A percentile compares a stretch with the other conserved stretches of the same genome.
phyloP scores from a whole-genome alignment of 2,113 vertebrate genomes.

The Microcebus murinus region DNA sequence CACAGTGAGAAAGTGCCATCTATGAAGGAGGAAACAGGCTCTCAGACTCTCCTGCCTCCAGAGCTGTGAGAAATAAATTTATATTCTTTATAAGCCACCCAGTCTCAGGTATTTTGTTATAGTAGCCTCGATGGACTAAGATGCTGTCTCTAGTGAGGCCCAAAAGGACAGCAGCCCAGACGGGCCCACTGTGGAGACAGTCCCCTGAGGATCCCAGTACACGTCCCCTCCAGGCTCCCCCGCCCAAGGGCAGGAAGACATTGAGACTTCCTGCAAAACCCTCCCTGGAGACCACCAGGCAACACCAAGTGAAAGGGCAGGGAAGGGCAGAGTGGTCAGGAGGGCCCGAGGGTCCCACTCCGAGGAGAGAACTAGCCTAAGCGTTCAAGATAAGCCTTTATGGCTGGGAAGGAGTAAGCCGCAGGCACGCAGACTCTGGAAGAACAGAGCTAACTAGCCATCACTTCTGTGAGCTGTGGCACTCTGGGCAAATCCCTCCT shows the following conservation, averaged over 20 bases:
- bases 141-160: neutral
- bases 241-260: neutral
- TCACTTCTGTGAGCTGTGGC: neutral
- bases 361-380: neutral
- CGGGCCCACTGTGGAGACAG: neutral
- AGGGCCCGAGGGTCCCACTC: neutral
- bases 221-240: neutral
- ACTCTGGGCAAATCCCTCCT: neutral
- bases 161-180: neutral
- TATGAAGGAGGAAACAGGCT: neutral
- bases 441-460: neutral
- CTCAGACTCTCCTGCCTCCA: neutral
- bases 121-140: neutral
- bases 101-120: neutral
- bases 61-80: neutral
- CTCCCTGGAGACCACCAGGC: neutral
- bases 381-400: neutral
- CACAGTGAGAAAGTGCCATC: neutral
- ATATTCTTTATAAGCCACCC: neutral
- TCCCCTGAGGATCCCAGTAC: neutral
- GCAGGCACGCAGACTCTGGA: neutral
- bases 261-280: neutral
- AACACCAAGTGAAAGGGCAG: neutral
- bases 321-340: no score
- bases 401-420: neutral